Evolutionary conservation across 2,113 vertebrate genomes (phyloP).

Genomic region (Nematolebias whitei): DNA sequence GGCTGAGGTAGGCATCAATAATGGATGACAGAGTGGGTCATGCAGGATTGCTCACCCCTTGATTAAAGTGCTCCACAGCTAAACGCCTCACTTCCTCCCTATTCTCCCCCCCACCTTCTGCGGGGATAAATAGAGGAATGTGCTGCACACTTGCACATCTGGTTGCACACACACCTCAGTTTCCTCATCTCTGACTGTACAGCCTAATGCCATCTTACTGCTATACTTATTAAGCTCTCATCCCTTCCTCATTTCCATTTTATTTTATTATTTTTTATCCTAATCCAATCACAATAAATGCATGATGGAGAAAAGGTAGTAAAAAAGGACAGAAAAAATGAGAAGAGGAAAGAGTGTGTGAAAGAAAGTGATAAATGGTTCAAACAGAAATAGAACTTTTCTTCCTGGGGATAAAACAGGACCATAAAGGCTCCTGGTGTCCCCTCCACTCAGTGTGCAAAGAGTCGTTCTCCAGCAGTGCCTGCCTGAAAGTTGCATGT

Average conservation of each 20-base stretch:
- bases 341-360: slow-evolving; percentile 1
- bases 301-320: slow-evolving; percentile 26
- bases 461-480: slow-evolving; percentile 39
- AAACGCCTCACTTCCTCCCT: slow-evolving; percentile 73
- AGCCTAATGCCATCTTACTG: slow-evolving; percentile 72
- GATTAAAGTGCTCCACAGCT: slow-evolving; percentile 78
- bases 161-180: slow-evolving; percentile 22
- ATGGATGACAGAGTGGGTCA: slow-evolving; percentile 79
- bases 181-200: slow-evolving; percentile 39
- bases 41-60: slow-evolving; percentile 76
- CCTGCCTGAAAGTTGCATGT: slow-evolving; percentile 64
- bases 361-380: slow-evolving; percentile 61
- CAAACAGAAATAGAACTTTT: slow-evolving; percentile 61
- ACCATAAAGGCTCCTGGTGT: slow-evolving; percentile 57
- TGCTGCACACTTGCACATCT: slow-evolving; percentile 8
- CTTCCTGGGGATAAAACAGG: slow-evolving; percentile 58
- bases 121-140: slow-evolving; percentile 49
- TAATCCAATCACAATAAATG: slow-evolving; percentile 66
- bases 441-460: slow-evolving; percentile 31
- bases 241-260: slow-evolving; percentile 63
- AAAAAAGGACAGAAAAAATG: slow-evolving; percentile 5
- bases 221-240: slow-evolving; percentile 67
- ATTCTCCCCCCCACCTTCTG: slow-evolving; percentile 52
- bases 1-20: slow-evolving; percentile 79
- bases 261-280: slow-evolving; percentile 60